These are phyloP conservation scores for Nasonia oneida DNA, from an alignment of 2,888 invertebrate species.

Conservation along the genomic window DNA sequence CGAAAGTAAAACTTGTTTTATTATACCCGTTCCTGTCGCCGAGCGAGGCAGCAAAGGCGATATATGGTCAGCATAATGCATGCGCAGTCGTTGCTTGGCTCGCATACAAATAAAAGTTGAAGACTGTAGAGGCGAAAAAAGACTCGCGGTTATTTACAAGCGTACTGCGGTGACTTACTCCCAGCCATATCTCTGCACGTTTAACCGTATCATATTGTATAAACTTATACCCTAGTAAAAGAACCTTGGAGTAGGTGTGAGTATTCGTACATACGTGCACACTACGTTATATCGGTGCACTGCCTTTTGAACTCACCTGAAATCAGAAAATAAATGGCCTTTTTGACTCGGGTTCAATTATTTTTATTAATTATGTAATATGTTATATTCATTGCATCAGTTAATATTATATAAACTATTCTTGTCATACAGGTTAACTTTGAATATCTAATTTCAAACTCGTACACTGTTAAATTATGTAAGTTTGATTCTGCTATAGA, in stretches of 20 bases:
- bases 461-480: too few species aligned
- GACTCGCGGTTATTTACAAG: too few species aligned
- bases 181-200: neutral
- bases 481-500: too few species aligned
- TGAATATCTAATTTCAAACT: too few species aligned
- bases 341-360: neutral
- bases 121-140: neutral
- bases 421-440: too few species aligned
- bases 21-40: neutral
- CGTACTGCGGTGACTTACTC: neutral
- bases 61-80: neutral
- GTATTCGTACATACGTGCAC: slow-evolving; percentile 32
- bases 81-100: neutral
- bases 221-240: neutral
- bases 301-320: slow-evolving; percentile 57
- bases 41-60: neutral
- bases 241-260: neutral
- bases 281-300: neutral
- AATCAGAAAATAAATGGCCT: slow-evolving; percentile 46
- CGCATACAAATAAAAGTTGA: slow-evolving; percentile 6
- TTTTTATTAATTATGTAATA: too few species aligned
- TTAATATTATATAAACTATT: too few species aligned
- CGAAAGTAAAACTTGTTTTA: slow-evolving; percentile 11
- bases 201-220: neutral
- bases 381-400: too few species aligned